Evolutionary conservation across 2,113 vertebrate species (phyloP).

Genomic region (Uropsilus gracilis): DNA sequence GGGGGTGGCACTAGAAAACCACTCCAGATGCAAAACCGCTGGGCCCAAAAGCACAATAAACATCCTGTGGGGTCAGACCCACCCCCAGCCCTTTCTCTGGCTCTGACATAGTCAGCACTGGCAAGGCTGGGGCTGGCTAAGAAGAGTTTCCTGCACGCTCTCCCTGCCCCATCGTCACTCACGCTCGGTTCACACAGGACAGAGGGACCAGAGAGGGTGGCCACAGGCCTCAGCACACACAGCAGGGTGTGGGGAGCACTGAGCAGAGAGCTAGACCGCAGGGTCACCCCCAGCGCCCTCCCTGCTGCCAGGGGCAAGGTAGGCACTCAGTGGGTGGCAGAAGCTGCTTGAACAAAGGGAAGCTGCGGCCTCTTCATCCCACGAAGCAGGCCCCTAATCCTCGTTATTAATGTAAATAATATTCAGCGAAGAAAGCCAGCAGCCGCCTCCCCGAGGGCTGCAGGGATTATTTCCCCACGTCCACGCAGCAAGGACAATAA

Average conservation of each 20-base stretch:
- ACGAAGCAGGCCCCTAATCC: constrained; percentile 50
- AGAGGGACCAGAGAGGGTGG: background rate
- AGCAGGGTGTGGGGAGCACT: background rate
- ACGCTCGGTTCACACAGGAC: rapidly evolving
- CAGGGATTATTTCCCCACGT: background rate
- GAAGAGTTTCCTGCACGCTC: rapidly evolving
- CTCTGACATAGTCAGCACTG: background rate
- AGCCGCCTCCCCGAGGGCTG: background rate
- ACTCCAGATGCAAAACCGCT: background rate
- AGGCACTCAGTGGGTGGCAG: background rate
- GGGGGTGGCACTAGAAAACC: background rate
- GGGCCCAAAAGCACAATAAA: background rate
- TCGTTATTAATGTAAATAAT: constrained; percentile 75
- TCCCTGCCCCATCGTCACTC: rapidly evolving
- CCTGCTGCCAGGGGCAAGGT: background rate
- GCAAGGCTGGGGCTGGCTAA: rapidly evolving
- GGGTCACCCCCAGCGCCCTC: background rate
- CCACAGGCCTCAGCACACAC: background rate
- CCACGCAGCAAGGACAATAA: constrained; percentile 39
- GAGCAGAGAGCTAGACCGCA: background rate
- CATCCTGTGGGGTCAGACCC: rapidly evolving
- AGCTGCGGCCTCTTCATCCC: background rate
- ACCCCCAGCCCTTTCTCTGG: rapidly evolving
- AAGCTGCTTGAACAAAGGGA: background rate
- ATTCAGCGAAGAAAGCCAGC: constrained; percentile 48